A percentile compares a stretch with the other conserved stretches of the same genome.
phyloP scores from a whole-genome alignment of 2,888 invertebrate genomes.

The Oscheius myriophilus region DNA sequence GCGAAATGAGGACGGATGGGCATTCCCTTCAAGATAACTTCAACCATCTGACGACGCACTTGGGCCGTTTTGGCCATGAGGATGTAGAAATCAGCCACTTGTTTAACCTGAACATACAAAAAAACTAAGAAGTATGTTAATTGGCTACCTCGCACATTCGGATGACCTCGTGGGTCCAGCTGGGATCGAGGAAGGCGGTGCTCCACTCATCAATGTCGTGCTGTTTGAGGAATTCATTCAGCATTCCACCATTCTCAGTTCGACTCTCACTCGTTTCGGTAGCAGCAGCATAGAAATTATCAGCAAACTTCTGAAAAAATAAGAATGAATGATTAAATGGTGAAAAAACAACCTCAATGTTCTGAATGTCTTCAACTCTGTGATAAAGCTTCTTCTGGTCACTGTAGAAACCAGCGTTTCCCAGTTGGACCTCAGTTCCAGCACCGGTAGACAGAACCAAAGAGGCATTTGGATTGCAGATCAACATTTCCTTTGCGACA shows the following conservation, averaged over 20 bases:
- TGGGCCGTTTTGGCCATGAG: slow-evolving; percentile 60
- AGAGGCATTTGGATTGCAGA: slow-evolving; percentile 61
- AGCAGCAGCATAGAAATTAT: slow-evolving; percentile 55
- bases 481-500: slow-evolving; percentile 64
- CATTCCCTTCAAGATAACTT: slow-evolving; percentile 61
- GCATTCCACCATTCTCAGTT: slow-evolving; percentile 36
- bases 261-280: slow-evolving; percentile 41
- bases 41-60: slow-evolving; percentile 64
- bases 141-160: slow-evolving; percentile 44
- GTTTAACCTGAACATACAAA: slow-evolving; percentile 34
- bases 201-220: slow-evolving; percentile 68
- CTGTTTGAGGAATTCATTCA: slow-evolving; percentile 57
- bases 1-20: slow-evolving; percentile 57
- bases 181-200: slow-evolving; percentile 62
- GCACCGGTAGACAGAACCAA: slow-evolving; percentile 61
- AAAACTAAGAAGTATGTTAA: not conserved
- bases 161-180: slow-evolving; percentile 67
- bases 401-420: slow-evolving; percentile 60
- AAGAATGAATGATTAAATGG: not conserved
- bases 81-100: slow-evolving; percentile 61
- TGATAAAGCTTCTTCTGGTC: slow-evolving; percentile 56
- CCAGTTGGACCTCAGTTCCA: slow-evolving; percentile 62
- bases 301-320: slow-evolving; percentile 48
- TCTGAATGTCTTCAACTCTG: slow-evolving; percentile 55
- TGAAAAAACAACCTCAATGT: slow-evolving; percentile 42